Base-by-base conservation (phyloP, 2,888 invertebrate genomes). In the Chirona hameri region DNA sequence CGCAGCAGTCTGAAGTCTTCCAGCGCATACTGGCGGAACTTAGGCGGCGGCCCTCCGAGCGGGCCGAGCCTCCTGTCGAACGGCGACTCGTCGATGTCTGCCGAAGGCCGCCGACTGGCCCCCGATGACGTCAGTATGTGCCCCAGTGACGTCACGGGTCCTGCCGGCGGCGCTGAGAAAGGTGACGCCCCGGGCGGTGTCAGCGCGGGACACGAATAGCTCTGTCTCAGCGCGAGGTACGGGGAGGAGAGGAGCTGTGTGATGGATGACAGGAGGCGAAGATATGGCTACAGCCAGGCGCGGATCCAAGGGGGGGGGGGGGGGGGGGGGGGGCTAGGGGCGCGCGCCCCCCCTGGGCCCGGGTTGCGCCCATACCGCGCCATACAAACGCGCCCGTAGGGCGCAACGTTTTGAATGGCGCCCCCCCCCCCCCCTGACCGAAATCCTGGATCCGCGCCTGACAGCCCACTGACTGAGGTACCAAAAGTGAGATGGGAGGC, bases 1-100 rank as follows among this genome's bases (percentile, higher is more conserved):
- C n/a, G n/a, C n/a, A 98, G 93, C 89, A 99, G 96, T 88, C 94
- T 93, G 90, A 99, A 99, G 89, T 99, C 98, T 87, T 95, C 94
- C 84, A 97, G 92, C 76, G 92, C 92, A 89, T 97, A 99, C 89
- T 97, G 97, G 1, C 83, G 83, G 81, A 83, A 85, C 79, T 84
- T 84, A 46, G 84, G 85, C 57, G 84, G 76, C 46, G 85, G 79
- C 3, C 79, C 79, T 2, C 79, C 79, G 1, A 79, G 79, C 4
- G 79, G 79, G 3, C 52, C 79, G 10, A 21, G 52, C 27, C 52
- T 18, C 1, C 15, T 7, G 79, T 48, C 79, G 27, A 52, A 76
- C 39, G 76, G 76, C 3, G 76, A 29, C 7, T 76, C 76, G 39
- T 76, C 76, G 15, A 76, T 0, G 21, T 76, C 76, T 21, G 7